phyloP scores from a whole-genome alignment of 2,888 invertebrate species.

The Cheilosia impressa region DNA sequence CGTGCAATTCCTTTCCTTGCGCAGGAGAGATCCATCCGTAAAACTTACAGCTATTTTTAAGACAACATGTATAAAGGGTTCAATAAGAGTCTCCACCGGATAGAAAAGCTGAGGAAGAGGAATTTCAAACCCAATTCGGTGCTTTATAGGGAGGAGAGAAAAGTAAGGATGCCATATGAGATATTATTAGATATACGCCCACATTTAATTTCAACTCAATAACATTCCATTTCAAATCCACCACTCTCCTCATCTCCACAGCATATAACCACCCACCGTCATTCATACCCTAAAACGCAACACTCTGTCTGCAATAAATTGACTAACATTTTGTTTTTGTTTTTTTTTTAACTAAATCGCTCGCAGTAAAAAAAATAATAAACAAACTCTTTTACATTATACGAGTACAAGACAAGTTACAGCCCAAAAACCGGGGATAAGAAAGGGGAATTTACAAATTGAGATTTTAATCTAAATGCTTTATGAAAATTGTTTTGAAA shows the following conservation, averaged over 20 bases:
- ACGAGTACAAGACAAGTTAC: neutral
- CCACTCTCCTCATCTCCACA: neutral
- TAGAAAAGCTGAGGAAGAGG: no score
- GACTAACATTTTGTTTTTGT: neutral
- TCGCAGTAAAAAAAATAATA: neutral
- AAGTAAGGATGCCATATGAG: no score
- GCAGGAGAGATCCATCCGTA: no score
- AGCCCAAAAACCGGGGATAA: neutral
- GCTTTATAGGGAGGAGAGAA: no score
- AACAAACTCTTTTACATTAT: neutral
- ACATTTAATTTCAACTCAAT: no score
- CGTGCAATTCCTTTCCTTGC: no score
- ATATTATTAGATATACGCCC: no score
- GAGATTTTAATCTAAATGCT: constrained; percentile 67
- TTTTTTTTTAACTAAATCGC: neutral
- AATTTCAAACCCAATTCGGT: no score
- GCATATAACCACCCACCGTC: neutral
- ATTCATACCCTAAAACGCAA: neutral
- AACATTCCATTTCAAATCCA: no score
- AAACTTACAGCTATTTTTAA: no score
- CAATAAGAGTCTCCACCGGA: no score
- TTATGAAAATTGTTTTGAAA: constrained; percentile 71
- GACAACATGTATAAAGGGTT: no score
- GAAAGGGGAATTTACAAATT: constrained; percentile 51
- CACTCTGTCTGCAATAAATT: neutral